These are phyloP conservation scores for Emydoidea blandingii DNA, from an alignment of 2,797 vertebrate species.

Conservation along the genomic window DNA sequence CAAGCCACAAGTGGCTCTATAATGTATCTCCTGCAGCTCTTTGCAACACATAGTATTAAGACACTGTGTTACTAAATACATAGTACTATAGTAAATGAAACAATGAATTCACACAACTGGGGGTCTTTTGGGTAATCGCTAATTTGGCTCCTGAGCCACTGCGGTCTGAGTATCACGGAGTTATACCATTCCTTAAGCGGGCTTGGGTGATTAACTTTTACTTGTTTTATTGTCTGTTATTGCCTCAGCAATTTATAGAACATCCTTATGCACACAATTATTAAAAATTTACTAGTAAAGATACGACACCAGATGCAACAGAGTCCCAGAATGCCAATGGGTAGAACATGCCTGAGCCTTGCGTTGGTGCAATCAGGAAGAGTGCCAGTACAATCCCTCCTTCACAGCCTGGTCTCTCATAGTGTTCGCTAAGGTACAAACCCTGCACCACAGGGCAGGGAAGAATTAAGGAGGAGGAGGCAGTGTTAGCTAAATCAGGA, in stretches of 20 bases:
- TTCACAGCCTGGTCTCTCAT: not conserved
- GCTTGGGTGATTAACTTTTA: not conserved
- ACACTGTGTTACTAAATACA: no score
- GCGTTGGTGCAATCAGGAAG: not conserved
- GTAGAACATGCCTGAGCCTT: not conserved
- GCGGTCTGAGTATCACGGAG: no score
- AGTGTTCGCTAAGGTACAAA: not conserved
- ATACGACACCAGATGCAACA: not conserved
- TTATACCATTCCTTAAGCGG: not conserved
- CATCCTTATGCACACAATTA: slow-evolving; percentile 17
- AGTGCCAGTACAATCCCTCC: rapidly evolving
- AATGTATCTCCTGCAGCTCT: no score
- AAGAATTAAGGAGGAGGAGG: not conserved
- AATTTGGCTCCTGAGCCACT: no score
- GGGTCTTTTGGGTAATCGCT: no score
- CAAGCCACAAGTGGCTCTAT: no score
- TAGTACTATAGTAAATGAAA: no score
- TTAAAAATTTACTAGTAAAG: not conserved
- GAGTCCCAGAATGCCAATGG: not conserved
- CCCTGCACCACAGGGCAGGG: not conserved
- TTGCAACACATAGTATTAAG: no score
- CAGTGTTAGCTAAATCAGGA: not conserved
- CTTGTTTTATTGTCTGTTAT: slow-evolving; percentile 5
- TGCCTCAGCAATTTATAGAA: not conserved
- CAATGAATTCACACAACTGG: no score